Evolutionary conservation across 2,888 invertebrate species (phyloP).

Genomic region (Habroteleia sp.): DNA sequence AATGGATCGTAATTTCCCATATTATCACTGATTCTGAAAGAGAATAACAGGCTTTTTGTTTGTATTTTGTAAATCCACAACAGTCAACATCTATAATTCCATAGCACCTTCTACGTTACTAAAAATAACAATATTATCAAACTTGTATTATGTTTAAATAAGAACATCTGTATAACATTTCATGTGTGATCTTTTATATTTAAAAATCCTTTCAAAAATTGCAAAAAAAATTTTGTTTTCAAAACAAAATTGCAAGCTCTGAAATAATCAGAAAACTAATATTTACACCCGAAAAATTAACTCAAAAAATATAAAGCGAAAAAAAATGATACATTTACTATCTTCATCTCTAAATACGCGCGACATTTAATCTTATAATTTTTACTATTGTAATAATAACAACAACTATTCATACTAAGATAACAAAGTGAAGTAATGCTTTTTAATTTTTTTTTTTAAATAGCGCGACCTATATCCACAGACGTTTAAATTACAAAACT

Average conservation of each 20-base stretch:
- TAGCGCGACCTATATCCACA: no score
- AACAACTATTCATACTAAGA: conserved; percentile 3
- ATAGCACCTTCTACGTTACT: conserved; percentile 45
- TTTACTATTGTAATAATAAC: background rate
- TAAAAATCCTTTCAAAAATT: background rate
- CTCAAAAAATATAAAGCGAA: background rate
- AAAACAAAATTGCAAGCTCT: no score
- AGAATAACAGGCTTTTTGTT: conserved; percentile 1
- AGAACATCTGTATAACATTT: conserved; percentile 28
- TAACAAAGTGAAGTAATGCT: no score
- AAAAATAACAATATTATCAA: conserved; percentile 44
- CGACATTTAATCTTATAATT: no score
- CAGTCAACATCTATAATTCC: conserved; percentile 43
- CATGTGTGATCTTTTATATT: conserved; percentile 8
- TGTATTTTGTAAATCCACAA: conserved; percentile 36
- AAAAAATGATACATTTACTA: conserved; percentile 2
- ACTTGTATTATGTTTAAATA: conserved; percentile 27
- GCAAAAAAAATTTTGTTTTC: no score
- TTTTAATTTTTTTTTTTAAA: no score
- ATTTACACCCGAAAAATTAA: conserved; percentile 1
- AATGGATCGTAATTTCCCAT: conserved; percentile 36
- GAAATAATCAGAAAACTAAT: no score
- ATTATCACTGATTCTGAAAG: conserved; percentile 22
- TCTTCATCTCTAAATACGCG: background rate
- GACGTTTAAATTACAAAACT: no score